phyloP scores from a whole-genome alignment of 2,797 vertebrate species.

The Pitangus sulphuratus region DNA sequence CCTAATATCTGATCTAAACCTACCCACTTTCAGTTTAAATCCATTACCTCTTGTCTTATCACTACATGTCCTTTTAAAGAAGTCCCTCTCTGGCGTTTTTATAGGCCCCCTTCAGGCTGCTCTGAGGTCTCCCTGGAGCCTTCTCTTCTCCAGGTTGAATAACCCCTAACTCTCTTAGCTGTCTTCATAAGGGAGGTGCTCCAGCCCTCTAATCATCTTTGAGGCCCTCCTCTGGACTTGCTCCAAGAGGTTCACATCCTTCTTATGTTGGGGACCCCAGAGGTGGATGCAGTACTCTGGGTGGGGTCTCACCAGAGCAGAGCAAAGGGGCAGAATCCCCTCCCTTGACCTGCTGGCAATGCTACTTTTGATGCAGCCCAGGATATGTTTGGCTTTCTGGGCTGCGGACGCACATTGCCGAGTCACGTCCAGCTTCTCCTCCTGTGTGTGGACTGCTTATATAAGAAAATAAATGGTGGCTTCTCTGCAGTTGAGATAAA shows the following conservation, averaged over 20 bases:
- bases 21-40: neutral
- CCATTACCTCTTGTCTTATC: neutral
- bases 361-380: neutral
- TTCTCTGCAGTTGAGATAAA: neutral
- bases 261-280: neutral
- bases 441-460: neutral
- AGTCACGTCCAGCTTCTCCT: neutral
- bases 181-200: neutral
- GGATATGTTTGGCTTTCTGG: neutral
- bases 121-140: neutral
- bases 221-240: neutral
- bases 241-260: neutral
- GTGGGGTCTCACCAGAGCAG: neutral
- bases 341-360: neutral
- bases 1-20: neutral
- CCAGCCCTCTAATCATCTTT: neutral
- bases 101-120: neutral
- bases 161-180: neutral
- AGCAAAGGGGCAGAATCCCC: neutral
- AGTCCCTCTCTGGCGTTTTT: neutral
- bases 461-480: neutral
- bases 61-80: neutral
- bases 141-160: neutral
- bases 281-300: neutral
- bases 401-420: fast-evolving